phyloP scores from a whole-genome alignment of 2,888 invertebrate genomes.

The Antheraea yamamai region DNA sequence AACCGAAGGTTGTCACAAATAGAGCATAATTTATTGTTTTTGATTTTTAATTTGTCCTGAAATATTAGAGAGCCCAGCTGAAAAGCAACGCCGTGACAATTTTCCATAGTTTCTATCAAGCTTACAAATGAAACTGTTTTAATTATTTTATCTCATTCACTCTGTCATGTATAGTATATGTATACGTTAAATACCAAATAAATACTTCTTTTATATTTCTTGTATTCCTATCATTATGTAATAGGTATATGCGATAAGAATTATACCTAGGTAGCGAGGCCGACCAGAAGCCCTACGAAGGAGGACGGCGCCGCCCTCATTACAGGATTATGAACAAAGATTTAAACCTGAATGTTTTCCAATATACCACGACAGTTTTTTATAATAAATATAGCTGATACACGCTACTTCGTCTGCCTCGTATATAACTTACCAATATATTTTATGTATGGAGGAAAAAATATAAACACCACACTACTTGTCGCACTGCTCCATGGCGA shows the following conservation, averaged over 20 bases:
- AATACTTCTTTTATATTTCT: neutral
- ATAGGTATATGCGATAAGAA: conserved; percentile 48
- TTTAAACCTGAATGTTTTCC: conserved; percentile 52
- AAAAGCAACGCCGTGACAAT: too few species aligned
- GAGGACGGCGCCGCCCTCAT: conserved; percentile 75
- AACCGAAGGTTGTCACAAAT: neutral
- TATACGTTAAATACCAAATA: neutral
- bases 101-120: too few species aligned
- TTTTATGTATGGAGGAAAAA: too few species aligned
- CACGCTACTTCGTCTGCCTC: too few species aligned
- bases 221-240: conserved; percentile 25
- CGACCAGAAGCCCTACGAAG: conserved; percentile 66
- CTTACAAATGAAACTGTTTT: too few species aligned
- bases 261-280: conserved; percentile 45
- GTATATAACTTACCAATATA: too few species aligned
- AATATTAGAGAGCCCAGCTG: neutral
- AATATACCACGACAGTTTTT: conserved; percentile 6
- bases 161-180: too few species aligned
- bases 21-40: neutral
- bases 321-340: conserved; percentile 76
- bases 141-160: too few species aligned
- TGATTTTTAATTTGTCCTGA: neutral
- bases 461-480: too few species aligned
- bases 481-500: too few species aligned
- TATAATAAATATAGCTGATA: neutral